Percentiles rank a stretch among this genome's conserved stretches.
Evolutionary conservation across 2,797 vertebrate genomes (phyloP).

Genomic region (Trichosurus vulpecula): DNA sequence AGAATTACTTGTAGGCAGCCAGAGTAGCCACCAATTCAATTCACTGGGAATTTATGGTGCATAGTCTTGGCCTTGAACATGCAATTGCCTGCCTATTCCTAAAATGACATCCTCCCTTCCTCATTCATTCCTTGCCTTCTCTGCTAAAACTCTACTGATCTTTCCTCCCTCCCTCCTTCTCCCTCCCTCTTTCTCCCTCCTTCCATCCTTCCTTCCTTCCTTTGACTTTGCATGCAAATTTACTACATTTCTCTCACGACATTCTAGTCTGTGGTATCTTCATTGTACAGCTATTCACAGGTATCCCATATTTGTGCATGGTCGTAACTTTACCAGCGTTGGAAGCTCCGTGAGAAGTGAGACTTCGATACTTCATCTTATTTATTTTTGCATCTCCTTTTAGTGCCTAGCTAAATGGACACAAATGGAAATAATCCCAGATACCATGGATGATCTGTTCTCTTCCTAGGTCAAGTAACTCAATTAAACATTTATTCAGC

Average conservation of each 20-base stretch:
- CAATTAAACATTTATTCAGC: neutral
- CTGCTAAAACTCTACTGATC: neutral
- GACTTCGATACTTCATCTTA: neutral
- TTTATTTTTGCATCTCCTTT: neutral
- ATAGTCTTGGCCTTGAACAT: neutral
- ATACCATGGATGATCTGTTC: neutral
- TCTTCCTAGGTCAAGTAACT: neutral
- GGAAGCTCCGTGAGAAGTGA: too few relatives aligned
- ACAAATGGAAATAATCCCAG: neutral
- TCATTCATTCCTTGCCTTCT: neutral
- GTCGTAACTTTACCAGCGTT: neutral
- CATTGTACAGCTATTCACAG: neutral
- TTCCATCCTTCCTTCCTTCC: slow-evolving; percentile 27
- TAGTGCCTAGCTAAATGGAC: neutral
- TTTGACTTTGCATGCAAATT: neutral
- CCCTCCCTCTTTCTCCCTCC: neutral
- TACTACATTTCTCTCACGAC: too few relatives aligned
- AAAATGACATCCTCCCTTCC: neutral
- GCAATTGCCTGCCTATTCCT: neutral
- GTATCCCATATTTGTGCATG: neutral
- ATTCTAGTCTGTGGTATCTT: too few relatives aligned
- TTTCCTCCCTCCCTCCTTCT: too few relatives aligned
- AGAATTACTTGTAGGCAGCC: neutral
- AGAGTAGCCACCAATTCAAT: neutral
- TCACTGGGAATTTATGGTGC: neutral